These are phyloP conservation scores for Sylvilagus floridanus DNA, from an alignment of 2,797 vertebrate genomes.

Conservation along the genomic window DNA sequence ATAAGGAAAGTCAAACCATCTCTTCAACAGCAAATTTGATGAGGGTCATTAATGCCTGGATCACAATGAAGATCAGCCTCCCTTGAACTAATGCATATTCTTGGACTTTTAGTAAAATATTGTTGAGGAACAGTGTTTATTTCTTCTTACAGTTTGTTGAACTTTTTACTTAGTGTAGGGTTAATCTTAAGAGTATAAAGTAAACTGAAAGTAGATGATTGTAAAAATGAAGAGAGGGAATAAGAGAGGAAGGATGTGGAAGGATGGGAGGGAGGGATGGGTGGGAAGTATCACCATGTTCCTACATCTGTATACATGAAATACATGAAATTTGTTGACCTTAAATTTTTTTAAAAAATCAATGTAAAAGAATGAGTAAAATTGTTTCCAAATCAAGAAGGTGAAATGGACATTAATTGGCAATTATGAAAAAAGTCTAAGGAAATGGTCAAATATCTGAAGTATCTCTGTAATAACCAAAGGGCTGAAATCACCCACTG, in stretches of 20 bases:
- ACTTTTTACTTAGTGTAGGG: too few relatives aligned
- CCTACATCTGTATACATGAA: too few relatives aligned
- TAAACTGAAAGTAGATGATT: too few relatives aligned
- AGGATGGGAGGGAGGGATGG: too few relatives aligned
- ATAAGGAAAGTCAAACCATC: slow-evolving; percentile 81
- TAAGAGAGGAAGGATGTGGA: too few relatives aligned
- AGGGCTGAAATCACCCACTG: slow-evolving; percentile 93
- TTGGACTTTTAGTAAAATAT: slow-evolving; percentile 90
- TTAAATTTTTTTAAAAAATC: too few relatives aligned
- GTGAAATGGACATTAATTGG: slow-evolving; percentile 92
- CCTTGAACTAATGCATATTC: slow-evolving; percentile 90
- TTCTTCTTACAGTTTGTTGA: too few relatives aligned
- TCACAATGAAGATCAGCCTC: slow-evolving; percentile 91
- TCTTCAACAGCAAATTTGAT: slow-evolving; percentile 89
- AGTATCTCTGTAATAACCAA: slow-evolving; percentile 93
- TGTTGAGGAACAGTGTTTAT: too few relatives aligned
- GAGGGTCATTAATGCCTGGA: slow-evolving; percentile 92
- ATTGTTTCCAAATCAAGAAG: slow-evolving; percentile 93
- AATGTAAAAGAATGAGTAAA: slow-evolving; percentile 87
- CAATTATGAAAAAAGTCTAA: slow-evolving; percentile 92
- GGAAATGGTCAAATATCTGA: slow-evolving; percentile 93
- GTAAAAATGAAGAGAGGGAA: too few relatives aligned
- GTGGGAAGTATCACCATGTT: too few relatives aligned
- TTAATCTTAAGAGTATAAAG: too few relatives aligned
- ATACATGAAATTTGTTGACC: too few relatives aligned